Evolutionary conservation across 2,888 invertebrate genomes (phyloP).

Genomic region (Thelaira solivaga): DNA sequence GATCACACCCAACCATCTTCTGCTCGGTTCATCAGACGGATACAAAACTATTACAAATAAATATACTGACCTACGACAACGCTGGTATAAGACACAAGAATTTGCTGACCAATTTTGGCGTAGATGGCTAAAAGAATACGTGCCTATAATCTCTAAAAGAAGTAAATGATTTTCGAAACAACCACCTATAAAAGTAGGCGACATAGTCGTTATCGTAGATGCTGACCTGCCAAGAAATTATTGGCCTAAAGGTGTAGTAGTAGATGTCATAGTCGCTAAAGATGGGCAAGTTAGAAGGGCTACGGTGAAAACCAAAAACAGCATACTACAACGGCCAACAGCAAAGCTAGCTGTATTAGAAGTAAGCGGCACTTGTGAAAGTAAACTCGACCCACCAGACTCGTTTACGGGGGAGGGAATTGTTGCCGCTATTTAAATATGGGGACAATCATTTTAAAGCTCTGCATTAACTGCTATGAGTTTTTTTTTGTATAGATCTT

Average conservation of each 20-base stretch:
- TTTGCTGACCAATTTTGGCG: background rate
- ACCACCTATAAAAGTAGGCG: conserved; percentile 20
- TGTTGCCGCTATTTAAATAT: too few relatives aligned
- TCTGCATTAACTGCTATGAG: too few relatives aligned
- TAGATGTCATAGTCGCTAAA: conserved; percentile 19
- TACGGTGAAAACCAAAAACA: conserved; percentile 12
- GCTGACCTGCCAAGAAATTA: conserved; percentile 34
- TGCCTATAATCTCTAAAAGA: conserved; percentile 26
- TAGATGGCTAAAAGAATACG: conserved; percentile 47
- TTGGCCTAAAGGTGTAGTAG: conserved; percentile 52
- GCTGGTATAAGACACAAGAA: conserved; percentile 40
- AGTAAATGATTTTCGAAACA: conserved; percentile 49
- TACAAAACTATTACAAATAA: conserved; percentile 33
- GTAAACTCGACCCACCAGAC: conserved; percentile 11
- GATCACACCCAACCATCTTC: conserved; percentile 59
- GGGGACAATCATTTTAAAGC: too few relatives aligned
- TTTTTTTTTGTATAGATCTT: too few relatives aligned
- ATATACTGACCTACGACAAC: conserved; percentile 37
- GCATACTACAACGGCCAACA: background rate
- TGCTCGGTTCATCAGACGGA: conserved; percentile 55
- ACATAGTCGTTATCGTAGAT: conserved; percentile 49
- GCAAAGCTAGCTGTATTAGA: conserved; percentile 31
- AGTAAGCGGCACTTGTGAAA: background rate
- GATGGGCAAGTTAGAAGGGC: conserved; percentile 51
- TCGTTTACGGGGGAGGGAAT: conserved; percentile 41